A percentile compares a stretch with the other conserved stretches of the same genome.
Evolutionary conservation across 2,888 invertebrate species (phyloP).

Genomic region (Drosophila silvestris): DNA sequence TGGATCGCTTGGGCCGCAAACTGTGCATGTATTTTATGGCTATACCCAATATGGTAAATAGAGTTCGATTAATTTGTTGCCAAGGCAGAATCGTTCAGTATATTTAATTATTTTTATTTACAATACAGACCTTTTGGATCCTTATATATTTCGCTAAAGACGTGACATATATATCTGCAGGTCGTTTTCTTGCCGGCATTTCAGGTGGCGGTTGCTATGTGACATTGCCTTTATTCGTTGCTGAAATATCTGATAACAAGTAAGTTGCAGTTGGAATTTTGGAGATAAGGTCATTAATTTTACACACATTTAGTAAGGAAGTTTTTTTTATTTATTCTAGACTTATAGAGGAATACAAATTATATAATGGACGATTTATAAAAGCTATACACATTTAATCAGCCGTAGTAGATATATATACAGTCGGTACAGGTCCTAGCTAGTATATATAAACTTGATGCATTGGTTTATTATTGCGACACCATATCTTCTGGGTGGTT

Average conservation of each 20-base stretch:
- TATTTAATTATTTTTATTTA: conserved; percentile 5
- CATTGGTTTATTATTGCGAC: neutral
- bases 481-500: neutral
- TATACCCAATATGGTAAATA: conserved; percentile 75
- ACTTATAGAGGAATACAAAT: neutral
- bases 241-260: conserved; percentile 81
- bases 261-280: conserved; percentile 53
- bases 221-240: conserved; percentile 76
- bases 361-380: neutral
- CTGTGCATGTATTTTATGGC: conserved; percentile 69
- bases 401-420: neutral
- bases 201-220: conserved; percentile 81
- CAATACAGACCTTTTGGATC: conserved; percentile 74
- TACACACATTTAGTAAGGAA: conserved; percentile 18
- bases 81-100: neutral
- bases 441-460: neutral
- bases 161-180: conserved; percentile 74
- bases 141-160: conserved; percentile 68
- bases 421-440: neutral
- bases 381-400: neutral
- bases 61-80: neutral
- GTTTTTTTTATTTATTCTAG: neutral
- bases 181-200: conserved; percentile 74
- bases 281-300: neutral
- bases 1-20: conserved; percentile 78